Percentiles rank a stretch among this genome's conserved stretches.
phyloP scores from a whole-genome alignment of 2,888 invertebrate species.

The Drosophila formosana region DNA sequence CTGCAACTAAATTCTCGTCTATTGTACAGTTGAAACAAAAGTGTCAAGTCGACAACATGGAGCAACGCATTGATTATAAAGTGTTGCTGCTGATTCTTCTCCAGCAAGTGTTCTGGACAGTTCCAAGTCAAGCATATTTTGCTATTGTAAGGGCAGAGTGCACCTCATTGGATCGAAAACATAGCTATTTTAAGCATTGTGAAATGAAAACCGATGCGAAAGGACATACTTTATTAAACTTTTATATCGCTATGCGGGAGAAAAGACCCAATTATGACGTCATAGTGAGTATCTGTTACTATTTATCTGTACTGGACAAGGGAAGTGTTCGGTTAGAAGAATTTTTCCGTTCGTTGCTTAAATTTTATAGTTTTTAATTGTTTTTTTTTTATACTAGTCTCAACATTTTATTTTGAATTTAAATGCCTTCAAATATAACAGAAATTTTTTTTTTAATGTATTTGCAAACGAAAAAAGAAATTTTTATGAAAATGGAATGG shows the following conservation, averaged over 20 bases:
- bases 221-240: conserved; percentile 10
- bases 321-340: too few species aligned
- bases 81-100: not conserved
- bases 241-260: conserved; percentile 26
- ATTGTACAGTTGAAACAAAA: not conserved
- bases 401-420: too few species aligned
- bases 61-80: not conserved
- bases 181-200: conserved; percentile 36
- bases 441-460: not conserved
- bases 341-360: too few species aligned
- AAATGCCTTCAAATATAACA: too few species aligned
- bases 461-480: too few species aligned
- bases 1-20: not conserved
- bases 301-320: too few species aligned
- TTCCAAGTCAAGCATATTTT: not conserved
- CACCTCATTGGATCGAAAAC: conserved; percentile 25
- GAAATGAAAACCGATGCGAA: conserved; percentile 19
- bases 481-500: too few species aligned
- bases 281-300: conserved; percentile 35
- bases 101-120: not conserved
- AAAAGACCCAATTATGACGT: conserved; percentile 45
- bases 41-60: not conserved
- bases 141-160: conserved; percentile 31
- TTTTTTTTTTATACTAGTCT: not conserved
- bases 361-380: too few species aligned